A percentile compares a stretch with the other conserved stretches of the same genome.
Evolutionary conservation across 2,797 vertebrate species (phyloP).

Genomic region (Naso thynnoides): DNA sequence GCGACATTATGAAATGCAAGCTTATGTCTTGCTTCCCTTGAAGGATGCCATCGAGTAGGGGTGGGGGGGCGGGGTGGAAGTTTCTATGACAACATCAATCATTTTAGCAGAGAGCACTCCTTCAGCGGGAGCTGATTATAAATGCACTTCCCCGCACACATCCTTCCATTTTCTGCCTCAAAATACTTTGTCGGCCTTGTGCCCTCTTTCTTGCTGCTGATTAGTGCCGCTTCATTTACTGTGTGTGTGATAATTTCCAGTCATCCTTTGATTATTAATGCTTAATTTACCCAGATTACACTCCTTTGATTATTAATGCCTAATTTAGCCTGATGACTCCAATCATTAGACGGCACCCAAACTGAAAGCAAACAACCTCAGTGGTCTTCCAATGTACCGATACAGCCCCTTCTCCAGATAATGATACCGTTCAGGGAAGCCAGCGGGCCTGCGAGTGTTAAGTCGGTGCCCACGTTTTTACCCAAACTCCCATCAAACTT

Average conservation of each 20-base stretch:
- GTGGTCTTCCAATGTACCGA: conserved; percentile 72
- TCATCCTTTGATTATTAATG: conserved; percentile 85
- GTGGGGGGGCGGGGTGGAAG: conserved; percentile 49
- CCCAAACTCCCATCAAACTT: conserved; percentile 82
- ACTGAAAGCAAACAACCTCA: conserved; percentile 82
- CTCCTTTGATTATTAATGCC: conserved; percentile 86
- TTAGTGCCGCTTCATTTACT: conserved; percentile 80
- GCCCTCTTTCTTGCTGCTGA: conserved; percentile 67
- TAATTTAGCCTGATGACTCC: conserved; percentile 85
- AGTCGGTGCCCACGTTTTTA: conserved; percentile 70
- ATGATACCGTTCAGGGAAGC: conserved; percentile 74
- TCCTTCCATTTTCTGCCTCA: conserved; percentile 58
- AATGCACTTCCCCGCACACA: conserved; percentile 45
- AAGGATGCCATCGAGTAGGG: conserved; percentile 50
- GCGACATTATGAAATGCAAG: conserved; percentile 60
- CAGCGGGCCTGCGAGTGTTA: conserved; percentile 57
- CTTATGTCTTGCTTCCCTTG: conserved; percentile 49
- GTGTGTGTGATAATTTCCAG: conserved; percentile 81
- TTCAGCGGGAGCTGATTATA: conserved; percentile 58
- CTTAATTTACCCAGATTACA: conserved; percentile 86
- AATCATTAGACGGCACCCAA: conserved; percentile 81
- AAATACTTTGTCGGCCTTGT: conserved; percentile 64
- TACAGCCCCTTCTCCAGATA: conserved; percentile 69
- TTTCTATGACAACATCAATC: conserved; percentile 80
- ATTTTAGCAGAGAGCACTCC: conserved; percentile 55